Evolutionary conservation across 2,113 vertebrate genomes (phyloP).

Genomic region (Triplophysa rosa): DNA sequence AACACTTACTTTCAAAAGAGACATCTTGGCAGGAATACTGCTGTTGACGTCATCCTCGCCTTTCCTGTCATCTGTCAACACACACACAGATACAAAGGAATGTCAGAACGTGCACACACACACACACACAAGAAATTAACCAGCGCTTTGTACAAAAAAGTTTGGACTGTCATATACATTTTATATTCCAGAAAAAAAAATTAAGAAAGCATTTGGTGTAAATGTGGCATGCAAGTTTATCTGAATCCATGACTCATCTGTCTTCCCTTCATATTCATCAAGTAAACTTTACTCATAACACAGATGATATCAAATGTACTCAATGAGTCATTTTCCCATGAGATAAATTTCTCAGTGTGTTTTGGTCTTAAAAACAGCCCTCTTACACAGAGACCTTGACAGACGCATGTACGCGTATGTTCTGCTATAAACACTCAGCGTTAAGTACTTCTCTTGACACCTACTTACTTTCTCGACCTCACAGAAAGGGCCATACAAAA

Average conservation of each 20-base stretch:
- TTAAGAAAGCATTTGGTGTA: too few species aligned
- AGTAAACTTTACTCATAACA: not conserved
- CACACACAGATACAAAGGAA: constrained; percentile 42
- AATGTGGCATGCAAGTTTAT: not conserved
- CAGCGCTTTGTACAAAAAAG: too few species aligned
- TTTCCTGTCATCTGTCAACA: constrained; percentile 63
- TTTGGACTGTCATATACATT: too few species aligned
- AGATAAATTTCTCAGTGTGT: not conserved
- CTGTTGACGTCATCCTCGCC: constrained; percentile 55
- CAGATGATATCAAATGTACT: not conserved
- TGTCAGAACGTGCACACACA: constrained; percentile 14
- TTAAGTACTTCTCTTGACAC: not conserved
- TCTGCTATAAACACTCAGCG: constrained; percentile 5
- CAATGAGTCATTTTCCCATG: not conserved
- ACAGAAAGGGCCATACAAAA: not conserved
- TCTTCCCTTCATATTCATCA: not conserved
- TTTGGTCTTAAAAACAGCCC: constrained; percentile 7
- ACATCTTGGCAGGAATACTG: constrained; percentile 58
- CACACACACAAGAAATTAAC: not conserved
- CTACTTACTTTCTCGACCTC: not conserved
- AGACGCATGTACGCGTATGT: not conserved
- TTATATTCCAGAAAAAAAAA: too few species aligned
- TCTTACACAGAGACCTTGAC: not conserved
- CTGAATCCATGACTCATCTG: not conserved
- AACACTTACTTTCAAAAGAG: constrained; percentile 67